Base-by-base conservation (phyloP, 2,888 invertebrate genomes). In the Nomada fucata region DNA sequence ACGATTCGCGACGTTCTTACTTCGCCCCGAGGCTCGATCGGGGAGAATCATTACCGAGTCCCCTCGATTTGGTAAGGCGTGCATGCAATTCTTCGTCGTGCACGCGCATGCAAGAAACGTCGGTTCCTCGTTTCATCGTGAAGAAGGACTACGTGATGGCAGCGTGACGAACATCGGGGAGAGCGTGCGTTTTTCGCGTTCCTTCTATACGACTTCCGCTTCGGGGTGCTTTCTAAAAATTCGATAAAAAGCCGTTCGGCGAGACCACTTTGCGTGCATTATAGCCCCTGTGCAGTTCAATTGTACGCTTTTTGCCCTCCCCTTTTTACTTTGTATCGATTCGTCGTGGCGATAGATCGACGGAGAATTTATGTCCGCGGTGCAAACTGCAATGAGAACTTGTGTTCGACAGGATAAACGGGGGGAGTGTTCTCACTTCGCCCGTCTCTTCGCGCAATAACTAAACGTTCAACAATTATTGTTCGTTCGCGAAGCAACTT, bases 21-120 rank as follows among this genome's bases (percentile, higher is more conserved):
- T 10, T 4, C 44, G 26, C 18, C 29, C 26, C 44, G 53, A 53
- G 11, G 36, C 47, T 42, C 57, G 73, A 10, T 60, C 76, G 36
- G 53, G 59, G 13, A n/a, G 65, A 18, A 71, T 79, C 79, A 63
- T 79, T 79, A 79, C 69, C 57, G 78, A 70, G 79, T 50, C 67
- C 65, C 68, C 82, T 82, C 83, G 83, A 82, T 82, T 76, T 82
- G 82, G 82, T 68, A 71, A 73, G 72, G 70, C 76, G 65, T 70
- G 75, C 82, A 74, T 82, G 82, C 71, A 36, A 82, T 82, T 82
- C 82, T 60, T 50, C 67, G 70, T 59, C 72, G 69, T 71, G 65
- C 70, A 29, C 47, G 73, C 60, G 64, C 57, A 26, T 52, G 55
- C 60, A 79, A 84, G 79, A 84, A 79, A 72, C 61, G 52, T 4